phyloP scores from a whole-genome alignment of 2,888 invertebrate genomes.

The Drosophila basisetae region DNA sequence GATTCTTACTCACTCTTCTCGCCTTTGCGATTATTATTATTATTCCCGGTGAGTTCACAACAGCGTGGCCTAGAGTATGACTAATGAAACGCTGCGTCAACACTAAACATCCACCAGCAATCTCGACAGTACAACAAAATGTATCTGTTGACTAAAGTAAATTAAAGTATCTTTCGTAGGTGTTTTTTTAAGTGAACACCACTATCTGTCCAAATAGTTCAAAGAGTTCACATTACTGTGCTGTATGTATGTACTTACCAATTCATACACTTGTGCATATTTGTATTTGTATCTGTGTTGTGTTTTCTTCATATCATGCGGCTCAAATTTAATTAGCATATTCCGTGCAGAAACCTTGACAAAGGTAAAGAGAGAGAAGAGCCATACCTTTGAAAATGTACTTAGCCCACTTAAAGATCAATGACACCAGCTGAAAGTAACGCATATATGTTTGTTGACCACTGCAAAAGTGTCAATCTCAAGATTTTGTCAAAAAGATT shows the following conservation, averaged over 20 bases:
- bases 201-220: constrained; percentile 27
- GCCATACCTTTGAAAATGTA: constrained; percentile 9
- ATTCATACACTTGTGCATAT: not conserved
- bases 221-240: constrained; percentile 3
- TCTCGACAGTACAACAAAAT: constrained; percentile 13
- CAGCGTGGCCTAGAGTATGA: constrained; percentile 41
- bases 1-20: constrained; percentile 15
- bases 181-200: constrained; percentile 24
- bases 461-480: not conserved
- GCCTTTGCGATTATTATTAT: not conserved
- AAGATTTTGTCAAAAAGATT: not conserved
- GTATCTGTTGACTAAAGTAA: constrained; percentile 39
- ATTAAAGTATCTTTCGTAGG: constrained; percentile 54
- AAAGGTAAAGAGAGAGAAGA: constrained; percentile 20
- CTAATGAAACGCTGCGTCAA: constrained; percentile 57
- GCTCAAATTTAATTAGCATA: constrained; percentile 52
- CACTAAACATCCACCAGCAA: constrained; percentile 22
- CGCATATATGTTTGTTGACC: not conserved
- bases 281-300: constrained; percentile 1
- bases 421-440: constrained; percentile 30
- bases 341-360: constrained; percentile 49
- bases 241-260: constrained; percentile 2
- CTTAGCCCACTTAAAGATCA: constrained; percentile 17
- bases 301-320: constrained; percentile 20
- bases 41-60: constrained; percentile 23